phyloP scores from a whole-genome alignment of 1,140 invertebrate species.

The Yoshiicerus persimilis region DNA sequence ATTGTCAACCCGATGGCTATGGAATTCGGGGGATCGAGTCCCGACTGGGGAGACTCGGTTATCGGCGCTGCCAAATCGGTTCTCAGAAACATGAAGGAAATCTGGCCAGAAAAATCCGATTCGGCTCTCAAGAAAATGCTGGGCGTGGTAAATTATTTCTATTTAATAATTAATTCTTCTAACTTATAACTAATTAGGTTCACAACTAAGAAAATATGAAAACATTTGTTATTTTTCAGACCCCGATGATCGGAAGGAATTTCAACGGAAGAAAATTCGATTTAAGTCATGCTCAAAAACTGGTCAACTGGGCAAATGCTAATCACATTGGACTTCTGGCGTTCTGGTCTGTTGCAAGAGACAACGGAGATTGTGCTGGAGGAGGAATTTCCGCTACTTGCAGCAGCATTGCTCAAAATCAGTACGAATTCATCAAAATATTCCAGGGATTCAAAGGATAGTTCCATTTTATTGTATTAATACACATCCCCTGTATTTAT shows the following conservation, averaged over 20 bases:
- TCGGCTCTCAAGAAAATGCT: slow-evolving; percentile 47
- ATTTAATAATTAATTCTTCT: background rate
- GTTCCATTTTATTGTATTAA: background rate
- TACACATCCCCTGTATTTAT: too few species aligned
- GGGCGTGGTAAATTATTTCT: slow-evolving; percentile 23
- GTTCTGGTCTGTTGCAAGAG: slow-evolving; percentile 47
- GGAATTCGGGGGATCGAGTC: slow-evolving; percentile 40
- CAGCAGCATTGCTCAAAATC: slow-evolving; percentile 36
- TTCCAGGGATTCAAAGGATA: slow-evolving; percentile 41
- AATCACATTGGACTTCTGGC: slow-evolving; percentile 48
- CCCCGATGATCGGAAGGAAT: slow-evolving; percentile 50
- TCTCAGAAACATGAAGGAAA: slow-evolving; percentile 46
- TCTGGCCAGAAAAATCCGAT: slow-evolving; percentile 48
- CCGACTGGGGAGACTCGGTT: slow-evolving; percentile 47
- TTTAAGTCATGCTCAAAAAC: slow-evolving; percentile 40
- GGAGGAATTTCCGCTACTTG: slow-evolving; percentile 37
- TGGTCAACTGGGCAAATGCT: slow-evolving; percentile 48
- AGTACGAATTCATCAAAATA: slow-evolving; percentile 43
- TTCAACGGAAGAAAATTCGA: slow-evolving; percentile 49
- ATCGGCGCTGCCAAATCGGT: slow-evolving; percentile 44
- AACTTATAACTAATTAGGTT: background rate
- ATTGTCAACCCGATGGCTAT: slow-evolving; percentile 50
- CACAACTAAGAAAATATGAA: background rate
- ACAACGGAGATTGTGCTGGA: slow-evolving; percentile 41
- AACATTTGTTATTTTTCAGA: too few species aligned